Base-by-base conservation (phyloP, 2,888 invertebrate species). In the Syritta pipiens region DNA sequence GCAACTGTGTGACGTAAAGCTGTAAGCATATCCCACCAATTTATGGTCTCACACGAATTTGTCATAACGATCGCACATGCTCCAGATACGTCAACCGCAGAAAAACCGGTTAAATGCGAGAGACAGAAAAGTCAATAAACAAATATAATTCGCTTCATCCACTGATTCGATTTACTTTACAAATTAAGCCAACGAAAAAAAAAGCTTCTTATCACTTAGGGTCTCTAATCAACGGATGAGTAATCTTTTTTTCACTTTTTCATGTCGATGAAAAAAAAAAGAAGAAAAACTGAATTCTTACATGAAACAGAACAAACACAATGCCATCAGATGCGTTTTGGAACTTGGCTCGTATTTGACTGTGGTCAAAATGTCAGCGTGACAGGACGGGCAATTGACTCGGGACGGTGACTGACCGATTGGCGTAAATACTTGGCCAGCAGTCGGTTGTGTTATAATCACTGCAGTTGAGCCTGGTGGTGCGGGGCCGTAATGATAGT, bases 341-440 rank as follows among this genome's bases (percentile, higher is more conserved):
- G 83, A 81, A 4, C 74, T 82, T 0, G 83, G 57, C 44, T 84
- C 83, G 55, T 82, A 82, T 37, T 68, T 76, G 0, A 90, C 84
- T 65, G 85, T 86, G 7, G 89, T 90, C 19, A 87, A 81, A 17
- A 90, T 85, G 12, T 84, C 85, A 1, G 86, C 85, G 4, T 84
- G 83, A 82, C 90, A 90, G 0, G 89, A 88, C 0, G 89, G 89
- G 77, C 90, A 90, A 1, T 83, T 81, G n/a, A 88, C 60, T 4
- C 83, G 57, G 1, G 75, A 65, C 9, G 81, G 67, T 3, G 26
- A 30, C 4, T 72, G 90, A 1, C 90, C 90, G 4, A 84, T 24
- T 19, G 53, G 42, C 3, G 32, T 20, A 42, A 12, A 62, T 6
- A 26, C 17, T 2, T 19, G 3, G 1, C 20, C 24, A 3, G 30